Base-by-base conservation (phyloP, 2,888 invertebrate species). In the Andrena chrysosceles region DNA sequence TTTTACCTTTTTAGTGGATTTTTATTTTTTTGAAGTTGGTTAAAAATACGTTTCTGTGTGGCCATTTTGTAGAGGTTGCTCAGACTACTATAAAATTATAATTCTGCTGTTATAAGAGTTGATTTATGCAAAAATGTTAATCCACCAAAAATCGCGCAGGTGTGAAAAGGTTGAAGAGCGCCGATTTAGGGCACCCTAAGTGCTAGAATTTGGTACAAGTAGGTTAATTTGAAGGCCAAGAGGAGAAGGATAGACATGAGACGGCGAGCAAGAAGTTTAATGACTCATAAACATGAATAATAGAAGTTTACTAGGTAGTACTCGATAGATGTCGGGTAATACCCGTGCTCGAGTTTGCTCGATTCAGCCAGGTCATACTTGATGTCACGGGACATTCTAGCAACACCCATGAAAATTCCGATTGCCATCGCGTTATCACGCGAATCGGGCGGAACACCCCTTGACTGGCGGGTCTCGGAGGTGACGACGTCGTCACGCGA, bases 401-500 rank as follows among this genome's bases (percentile, higher is more conserved):
- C 7, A 3, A 54, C 54, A 20, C 6, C 8, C n/a, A 54, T 54
- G 42, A 42, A 42, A 42, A 42, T 42, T 42, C 42, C 42, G 42
- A 20, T 54, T 54, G 23, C 10, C 54, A 54, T 23, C 54, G 54
- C 54, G 54, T 54, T 54, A 8, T 54, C 20, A 8, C n/a, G 56
- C 54, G 67, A 56, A 73, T 67, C 29, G 20, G 31, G 23, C n/a
- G 33, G 63, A 54, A 63, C 42, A 54, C 33, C 74, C 59, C 54
- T 29, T 60, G 54, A 26, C 66, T 71, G 62, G 70, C 77, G 49
- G 42, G 73, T 29, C 62, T 2, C 20, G 42, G 56, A 26, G 56
- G 26, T n/a, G 66, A 62, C 62, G 56, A 54, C 29, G 56, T 1
- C 67, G 81, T 81, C 88, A 88, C 86, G 87, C 86, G 63, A 87